Evolutionary conservation across 2,888 invertebrate species (phyloP), one percentile per base, ranked within the genome.

Genomic region (Beris chalybata): DNA sequence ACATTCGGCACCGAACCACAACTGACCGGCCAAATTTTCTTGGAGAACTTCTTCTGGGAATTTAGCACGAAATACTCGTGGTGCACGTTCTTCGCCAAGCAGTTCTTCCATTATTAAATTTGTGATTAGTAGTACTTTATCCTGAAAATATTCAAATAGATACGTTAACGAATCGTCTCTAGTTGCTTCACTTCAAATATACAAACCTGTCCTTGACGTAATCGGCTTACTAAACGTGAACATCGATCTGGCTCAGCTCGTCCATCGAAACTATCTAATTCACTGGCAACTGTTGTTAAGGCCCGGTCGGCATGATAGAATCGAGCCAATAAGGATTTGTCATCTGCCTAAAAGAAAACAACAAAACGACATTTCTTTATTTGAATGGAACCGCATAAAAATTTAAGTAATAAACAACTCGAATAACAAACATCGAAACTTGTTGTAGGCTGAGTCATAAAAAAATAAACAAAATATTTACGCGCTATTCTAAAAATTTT

Each of bases 1-100:
- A 79, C 98, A 99, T 91, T 99, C 99, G 67, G 98, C 98, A 15
- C 98, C 98, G 82, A 99, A 99, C 99, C 99, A 99, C 53, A 99
- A 85, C 82, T 99, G 98, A 0, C 98, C 98, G 47, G 97, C 96
- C 69, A 99, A 84, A 82, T 96, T 97, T 79, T 99, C 98, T 80
- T 97, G 97, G 72, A 98, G 86, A 11, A 99, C 96, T 79, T 99
- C 98, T 79, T 99, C 99, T 0, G 98, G 98, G 77, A 98, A 99
- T 83, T 99, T 99, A 67, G 95, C 96, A 56, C 98, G 86, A 82
- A 97, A 99, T 74, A 97, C 97, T 53, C 98, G 85, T 71, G 92
- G 90, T 65, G 95, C 95, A 65, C 96, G 85, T 78, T 94, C 92
- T 70, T 90, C 90, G 0, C 88, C 87, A 66, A 97, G 88, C 64